Percentiles rank a stretch among this genome's conserved stretches.
Evolutionary conservation across 1,140 invertebrate genomes (phyloP).

Genomic region (Cataglyphis hispanica): DNA sequence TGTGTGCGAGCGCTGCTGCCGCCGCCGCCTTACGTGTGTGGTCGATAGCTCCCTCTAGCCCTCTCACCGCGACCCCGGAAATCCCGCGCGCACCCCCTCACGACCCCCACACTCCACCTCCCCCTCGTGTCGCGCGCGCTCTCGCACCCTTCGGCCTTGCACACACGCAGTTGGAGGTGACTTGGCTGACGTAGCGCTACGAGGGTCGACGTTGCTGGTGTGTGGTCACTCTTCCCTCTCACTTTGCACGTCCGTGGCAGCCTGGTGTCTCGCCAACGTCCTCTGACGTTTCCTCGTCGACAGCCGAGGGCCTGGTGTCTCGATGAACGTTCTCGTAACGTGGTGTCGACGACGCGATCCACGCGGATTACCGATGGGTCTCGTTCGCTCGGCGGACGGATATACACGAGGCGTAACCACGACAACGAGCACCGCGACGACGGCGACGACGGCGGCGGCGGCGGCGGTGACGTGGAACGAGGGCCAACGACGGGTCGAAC

Average conservation of each 20-base stretch:
- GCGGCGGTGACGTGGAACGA: constrained; percentile 38
- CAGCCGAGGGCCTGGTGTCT: neutral
- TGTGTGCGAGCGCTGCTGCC: constrained; percentile 65
- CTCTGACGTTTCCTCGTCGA: neutral
- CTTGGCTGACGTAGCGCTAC: constrained; percentile 46
- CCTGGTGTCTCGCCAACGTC: constrained; percentile 8
- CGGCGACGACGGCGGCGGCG: constrained; percentile 56
- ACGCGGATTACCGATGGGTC: constrained; percentile 33
- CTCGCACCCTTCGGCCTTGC: constrained; percentile 7
- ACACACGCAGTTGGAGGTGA: constrained; percentile 15
- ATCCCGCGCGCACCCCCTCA: constrained; percentile 43
- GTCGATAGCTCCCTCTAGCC: constrained; percentile 73
- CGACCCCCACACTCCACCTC: neutral
- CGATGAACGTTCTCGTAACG: neutral
- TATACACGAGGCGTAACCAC: constrained; percentile 64
- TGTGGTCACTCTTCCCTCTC: constrained; percentile 50
- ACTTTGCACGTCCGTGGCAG: constrained; percentile 11
- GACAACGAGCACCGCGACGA: constrained; percentile 53
- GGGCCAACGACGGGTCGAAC: constrained; percentile 42
- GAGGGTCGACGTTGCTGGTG: constrained; percentile 42
- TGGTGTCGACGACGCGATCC: constrained; percentile 2
- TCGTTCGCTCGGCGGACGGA: constrained; percentile 47
- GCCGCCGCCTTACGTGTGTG: constrained; percentile 75
- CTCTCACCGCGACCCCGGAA: constrained; percentile 61
- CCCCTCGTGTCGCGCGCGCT: constrained; percentile 3